Conservation (phyloP, 2,113 vertebrate species). For the Sylvia atricapilla region DNA sequence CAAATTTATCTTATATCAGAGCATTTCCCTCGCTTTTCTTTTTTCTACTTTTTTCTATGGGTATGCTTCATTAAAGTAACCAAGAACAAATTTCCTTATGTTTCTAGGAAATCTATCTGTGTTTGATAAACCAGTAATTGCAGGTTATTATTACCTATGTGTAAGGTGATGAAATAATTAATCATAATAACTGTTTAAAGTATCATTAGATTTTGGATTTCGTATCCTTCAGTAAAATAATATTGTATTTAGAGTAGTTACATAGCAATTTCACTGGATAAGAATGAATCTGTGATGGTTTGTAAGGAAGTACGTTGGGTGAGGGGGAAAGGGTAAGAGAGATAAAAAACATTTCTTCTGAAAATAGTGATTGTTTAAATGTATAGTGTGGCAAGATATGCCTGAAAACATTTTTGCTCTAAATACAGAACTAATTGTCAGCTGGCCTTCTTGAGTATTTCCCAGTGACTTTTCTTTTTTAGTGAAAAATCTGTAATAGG, state of each 20-base stretch:
- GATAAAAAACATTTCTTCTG: neutral
- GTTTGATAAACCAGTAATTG: neutral
- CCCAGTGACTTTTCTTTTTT: neutral
- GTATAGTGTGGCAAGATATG: neutral
- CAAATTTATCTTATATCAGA: neutral
- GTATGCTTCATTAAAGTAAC: neutral
- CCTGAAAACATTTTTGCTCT: neutral
- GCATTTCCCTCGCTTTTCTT: neutral
- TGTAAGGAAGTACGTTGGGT: neutral
- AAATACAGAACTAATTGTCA: neutral
- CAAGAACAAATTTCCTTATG: neutral
- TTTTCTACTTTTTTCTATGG: neutral
- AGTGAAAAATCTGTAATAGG: neutral
- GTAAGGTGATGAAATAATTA: neutral
- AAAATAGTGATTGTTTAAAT: neutral
- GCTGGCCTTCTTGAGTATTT: neutral
- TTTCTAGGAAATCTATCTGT: neutral
- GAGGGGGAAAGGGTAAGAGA: accelerated
- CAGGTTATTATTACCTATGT: neutral
- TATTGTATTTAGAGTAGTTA: neutral
- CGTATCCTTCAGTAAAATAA: neutral
- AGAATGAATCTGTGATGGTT: neutral
- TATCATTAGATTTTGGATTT: neutral
- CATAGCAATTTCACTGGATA: neutral
- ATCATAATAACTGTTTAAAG: neutral